phyloP scores from a whole-genome alignment of 2,888 invertebrate species.

The Adelphocoris suturalis region DNA sequence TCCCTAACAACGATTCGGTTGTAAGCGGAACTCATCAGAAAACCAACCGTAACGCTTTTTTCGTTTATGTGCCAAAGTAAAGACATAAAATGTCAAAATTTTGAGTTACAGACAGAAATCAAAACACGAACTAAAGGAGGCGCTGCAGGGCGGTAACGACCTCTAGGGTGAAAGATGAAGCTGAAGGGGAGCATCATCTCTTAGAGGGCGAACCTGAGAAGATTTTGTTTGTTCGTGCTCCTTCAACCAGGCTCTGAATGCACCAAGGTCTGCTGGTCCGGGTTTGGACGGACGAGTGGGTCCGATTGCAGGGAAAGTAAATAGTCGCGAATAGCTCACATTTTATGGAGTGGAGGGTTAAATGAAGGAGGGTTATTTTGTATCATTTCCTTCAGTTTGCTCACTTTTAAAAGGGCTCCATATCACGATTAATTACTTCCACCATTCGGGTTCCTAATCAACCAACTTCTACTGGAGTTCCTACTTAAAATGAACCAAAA shows the following conservation, averaged over 20 bases:
- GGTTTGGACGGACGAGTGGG: background rate
- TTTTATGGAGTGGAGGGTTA: background rate
- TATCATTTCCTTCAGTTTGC: background rate
- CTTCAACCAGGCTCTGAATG: slow-evolving; percentile 4
- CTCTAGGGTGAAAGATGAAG: slow-evolving; percentile 57
- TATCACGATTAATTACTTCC: too few species aligned
- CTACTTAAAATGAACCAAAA: too few species aligned
- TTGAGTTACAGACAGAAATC: too few species aligned
- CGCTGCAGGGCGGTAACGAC: background rate
- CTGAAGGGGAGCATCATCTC: background rate
- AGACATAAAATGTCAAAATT: too few species aligned
- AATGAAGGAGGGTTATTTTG: background rate
- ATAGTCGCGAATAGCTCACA: slow-evolving; percentile 14
- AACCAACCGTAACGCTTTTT: too few species aligned
- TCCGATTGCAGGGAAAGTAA: slow-evolving; percentile 36
- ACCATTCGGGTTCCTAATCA: too few species aligned
- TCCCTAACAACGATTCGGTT: too few species aligned
- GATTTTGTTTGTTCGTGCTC: slow-evolving; percentile 51
- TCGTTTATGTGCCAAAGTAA: too few species aligned
- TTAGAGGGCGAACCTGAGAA: slow-evolving; percentile 19
- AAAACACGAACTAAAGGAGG: too few species aligned
- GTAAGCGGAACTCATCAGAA: too few species aligned
- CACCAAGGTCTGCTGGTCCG: slow-evolving; percentile 43
- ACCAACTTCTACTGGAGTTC: too few species aligned
- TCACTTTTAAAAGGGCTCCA: too few species aligned